A percentile compares a stretch with the other conserved stretches of the same genome.
phyloP scores from a whole-genome alignment of 2,113 vertebrate genomes.

The Benitochromis conjunctus region DNA sequence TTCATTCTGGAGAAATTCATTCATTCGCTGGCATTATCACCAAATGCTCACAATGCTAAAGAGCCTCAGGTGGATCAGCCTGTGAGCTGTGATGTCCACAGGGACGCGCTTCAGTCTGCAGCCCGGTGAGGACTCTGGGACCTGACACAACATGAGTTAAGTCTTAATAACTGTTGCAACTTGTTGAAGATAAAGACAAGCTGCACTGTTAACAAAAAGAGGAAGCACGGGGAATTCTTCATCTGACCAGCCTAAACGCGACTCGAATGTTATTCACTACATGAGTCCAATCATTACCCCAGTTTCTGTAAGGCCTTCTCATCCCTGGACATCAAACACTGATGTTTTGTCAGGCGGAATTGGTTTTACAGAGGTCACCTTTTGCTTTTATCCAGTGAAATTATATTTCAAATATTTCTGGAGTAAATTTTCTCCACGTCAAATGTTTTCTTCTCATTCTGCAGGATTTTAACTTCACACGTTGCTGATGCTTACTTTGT shows the following conservation, averaged over 20 bases:
- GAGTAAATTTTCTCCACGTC: background rate
- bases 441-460: background rate
- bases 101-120: background rate
- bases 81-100: background rate
- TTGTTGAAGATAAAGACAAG: background rate
- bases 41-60: background rate
- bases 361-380: background rate
- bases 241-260: background rate
- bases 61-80: background rate
- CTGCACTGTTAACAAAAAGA: background rate
- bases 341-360: fast-evolving
- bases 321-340: background rate
- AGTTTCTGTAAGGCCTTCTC: background rate
- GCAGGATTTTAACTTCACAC: background rate
- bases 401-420: background rate
- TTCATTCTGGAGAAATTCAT: background rate
- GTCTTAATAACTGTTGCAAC: background rate
- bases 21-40: background rate
- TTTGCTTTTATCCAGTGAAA: fast-evolving
- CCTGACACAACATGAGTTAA: background rate
- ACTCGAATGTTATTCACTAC: background rate
- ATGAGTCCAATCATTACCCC: background rate
- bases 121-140: background rate
- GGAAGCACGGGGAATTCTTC: background rate
- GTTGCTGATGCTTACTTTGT: background rate